A percentile compares a stretch with the other conserved stretches of the same genome.
Evolutionary conservation across 64 coral and sea anemone species (phyloP).

Genomic region (Montipora foliosa): DNA sequence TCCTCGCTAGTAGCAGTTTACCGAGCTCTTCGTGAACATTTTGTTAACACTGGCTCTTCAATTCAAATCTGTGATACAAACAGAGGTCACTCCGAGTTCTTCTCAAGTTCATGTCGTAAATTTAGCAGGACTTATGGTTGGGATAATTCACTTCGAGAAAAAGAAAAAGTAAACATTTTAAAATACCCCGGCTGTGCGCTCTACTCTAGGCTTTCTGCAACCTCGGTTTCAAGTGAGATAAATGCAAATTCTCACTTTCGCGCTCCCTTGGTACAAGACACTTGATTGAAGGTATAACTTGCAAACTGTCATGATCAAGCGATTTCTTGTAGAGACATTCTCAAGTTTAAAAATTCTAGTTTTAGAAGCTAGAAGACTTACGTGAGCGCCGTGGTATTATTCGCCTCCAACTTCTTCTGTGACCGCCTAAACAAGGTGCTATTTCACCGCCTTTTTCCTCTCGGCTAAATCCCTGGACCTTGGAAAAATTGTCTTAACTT

Average conservation of each 20-base stretch:
- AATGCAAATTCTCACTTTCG: too few species aligned
- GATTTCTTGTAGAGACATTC: neutral
- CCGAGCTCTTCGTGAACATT: too few species aligned
- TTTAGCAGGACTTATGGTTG: neutral
- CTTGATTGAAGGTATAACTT: too few species aligned
- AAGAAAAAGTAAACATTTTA: conserved; percentile 10
- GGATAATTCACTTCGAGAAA: neutral
- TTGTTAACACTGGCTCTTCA: neutral
- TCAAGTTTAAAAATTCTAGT: neutral
- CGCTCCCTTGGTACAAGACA: too few species aligned
- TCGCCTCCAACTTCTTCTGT: neutral
- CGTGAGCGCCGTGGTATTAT: neutral
- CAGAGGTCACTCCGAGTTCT: neutral
- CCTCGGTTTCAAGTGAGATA: conserved; percentile 24
- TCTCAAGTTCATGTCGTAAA: neutral
- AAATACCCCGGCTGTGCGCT: neutral
- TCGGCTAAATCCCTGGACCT: neutral
- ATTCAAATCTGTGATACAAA: neutral
- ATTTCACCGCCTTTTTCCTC: too few species aligned
- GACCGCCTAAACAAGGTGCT: neutral
- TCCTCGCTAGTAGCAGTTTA: too few species aligned
- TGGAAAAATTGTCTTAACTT: neutral
- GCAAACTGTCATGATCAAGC: neutral
- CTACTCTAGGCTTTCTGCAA: neutral
- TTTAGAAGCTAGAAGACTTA: neutral